These are phyloP conservation scores for Anabacerthia variegaticeps DNA, from an alignment of 2,797 vertebrate species.

Conservation along the genomic window DNA sequence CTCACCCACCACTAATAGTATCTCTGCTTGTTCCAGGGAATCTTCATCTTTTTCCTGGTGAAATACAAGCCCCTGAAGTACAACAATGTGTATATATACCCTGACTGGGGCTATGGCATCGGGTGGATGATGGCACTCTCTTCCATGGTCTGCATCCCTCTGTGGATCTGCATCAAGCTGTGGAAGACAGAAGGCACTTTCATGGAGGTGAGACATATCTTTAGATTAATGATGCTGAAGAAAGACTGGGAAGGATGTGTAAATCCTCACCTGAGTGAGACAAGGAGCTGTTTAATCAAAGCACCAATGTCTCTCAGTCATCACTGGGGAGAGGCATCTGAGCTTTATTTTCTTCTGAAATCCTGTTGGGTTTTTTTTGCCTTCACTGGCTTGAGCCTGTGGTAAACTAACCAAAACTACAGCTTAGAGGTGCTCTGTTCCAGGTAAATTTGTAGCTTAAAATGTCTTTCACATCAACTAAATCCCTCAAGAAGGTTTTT, in stretches of 20 bases:
- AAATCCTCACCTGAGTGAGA: not conserved
- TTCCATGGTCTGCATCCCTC: constrained; percentile 96
- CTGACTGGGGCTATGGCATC: constrained; percentile 95
- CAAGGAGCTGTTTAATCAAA: not conserved
- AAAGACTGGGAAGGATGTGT: not conserved
- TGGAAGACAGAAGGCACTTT: constrained; percentile 93
- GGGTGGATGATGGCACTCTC: constrained; percentile 98
- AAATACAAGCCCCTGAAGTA: constrained; percentile 98
- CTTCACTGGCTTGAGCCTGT: not conserved
- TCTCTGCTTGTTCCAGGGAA: constrained; percentile 79
- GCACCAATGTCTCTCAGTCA: not conserved
- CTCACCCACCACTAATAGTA: not conserved
- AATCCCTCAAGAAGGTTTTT: not conserved
- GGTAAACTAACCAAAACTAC: not conserved
- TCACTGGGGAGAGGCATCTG: not conserved
- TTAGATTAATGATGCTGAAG: not conserved
- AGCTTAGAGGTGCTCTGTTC: not conserved
- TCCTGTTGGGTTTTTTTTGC: not conserved
- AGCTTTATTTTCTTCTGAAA: not conserved
- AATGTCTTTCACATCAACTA: not conserved
- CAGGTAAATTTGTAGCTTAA: not conserved
- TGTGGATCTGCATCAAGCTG: constrained; percentile 88
- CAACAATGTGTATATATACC: constrained; percentile 95
- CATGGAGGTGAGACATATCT: constrained; percentile 82
- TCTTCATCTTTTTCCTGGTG: constrained; percentile 97